Percentiles rank a stretch among this genome's conserved stretches.
phyloP scores from a whole-genome alignment of 2,888 invertebrate genomes.

The Sphinx pinastri region DNA sequence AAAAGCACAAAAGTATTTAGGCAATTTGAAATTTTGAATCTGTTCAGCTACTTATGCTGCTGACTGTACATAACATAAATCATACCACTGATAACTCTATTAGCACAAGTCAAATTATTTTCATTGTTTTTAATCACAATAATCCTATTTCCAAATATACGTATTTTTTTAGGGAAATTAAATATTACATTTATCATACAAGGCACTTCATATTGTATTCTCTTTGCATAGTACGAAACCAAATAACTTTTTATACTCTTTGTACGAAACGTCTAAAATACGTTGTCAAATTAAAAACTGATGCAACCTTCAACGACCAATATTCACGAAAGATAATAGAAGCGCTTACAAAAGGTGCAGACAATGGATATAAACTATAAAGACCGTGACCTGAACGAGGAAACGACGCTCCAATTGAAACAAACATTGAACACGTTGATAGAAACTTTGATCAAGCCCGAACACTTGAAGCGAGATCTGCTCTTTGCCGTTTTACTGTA shows the following conservation, averaged over 20 bases:
- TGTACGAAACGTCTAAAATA: not conserved
- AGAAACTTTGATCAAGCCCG: constrained; percentile 57
- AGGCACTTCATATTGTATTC: not conserved
- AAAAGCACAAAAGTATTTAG: too few species aligned
- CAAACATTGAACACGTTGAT: constrained; percentile 51
- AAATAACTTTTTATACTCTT: too few species aligned
- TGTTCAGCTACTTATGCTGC: too few species aligned
- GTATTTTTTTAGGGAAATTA: too few species aligned
- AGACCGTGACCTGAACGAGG: constrained; percentile 43
- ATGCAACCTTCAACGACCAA: constrained; percentile 31
- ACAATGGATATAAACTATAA: constrained; percentile 47
- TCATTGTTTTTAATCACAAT: too few species aligned
- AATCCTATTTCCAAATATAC: too few species aligned
- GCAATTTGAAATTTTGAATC: too few species aligned
- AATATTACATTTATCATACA: not conserved
- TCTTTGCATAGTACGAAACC: too few species aligned
- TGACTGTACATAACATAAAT: too few species aligned
- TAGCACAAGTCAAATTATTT: too few species aligned
- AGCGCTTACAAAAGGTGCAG: constrained; percentile 29
- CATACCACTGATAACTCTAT: too few species aligned
- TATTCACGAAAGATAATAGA: constrained; percentile 31
- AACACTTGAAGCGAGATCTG: constrained; percentile 55
- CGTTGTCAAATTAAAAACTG: constrained; percentile 24
- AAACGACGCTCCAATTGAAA: constrained; percentile 47
- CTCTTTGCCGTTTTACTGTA: constrained; percentile 54